Percentiles rank a stretch among this genome's conserved stretches.
These are phyloP conservation scores for Eurystomus glaucurus DNA, from an alignment of 2,797 vertebrate genomes.

Conservation along the genomic window DNA sequence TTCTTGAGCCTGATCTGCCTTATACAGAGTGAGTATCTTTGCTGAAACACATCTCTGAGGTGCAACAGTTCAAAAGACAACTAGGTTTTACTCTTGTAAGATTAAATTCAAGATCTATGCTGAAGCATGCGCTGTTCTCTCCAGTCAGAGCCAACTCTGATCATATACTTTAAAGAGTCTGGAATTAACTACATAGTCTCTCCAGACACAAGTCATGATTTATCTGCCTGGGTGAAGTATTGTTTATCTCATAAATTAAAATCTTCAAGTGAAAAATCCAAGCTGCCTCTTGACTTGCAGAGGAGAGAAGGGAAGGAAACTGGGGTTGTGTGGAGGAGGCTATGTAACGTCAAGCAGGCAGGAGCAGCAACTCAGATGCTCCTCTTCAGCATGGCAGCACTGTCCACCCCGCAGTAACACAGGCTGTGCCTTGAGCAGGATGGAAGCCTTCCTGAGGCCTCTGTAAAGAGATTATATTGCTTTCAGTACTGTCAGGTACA, in stretches of 20 bases:
- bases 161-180: neutral
- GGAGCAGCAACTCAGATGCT: neutral
- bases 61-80: slow-evolving; percentile 5
- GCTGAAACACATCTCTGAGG: neutral
- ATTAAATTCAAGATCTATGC: neutral
- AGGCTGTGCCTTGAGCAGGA: neutral
- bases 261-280: neutral
- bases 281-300: neutral
- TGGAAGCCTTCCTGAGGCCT: neutral
- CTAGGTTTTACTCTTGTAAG: neutral
- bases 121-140: slow-evolving; percentile 20
- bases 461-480: neutral
- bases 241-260: slow-evolving; percentile 37
- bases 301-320: neutral
- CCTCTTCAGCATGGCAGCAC: rapidly evolving
- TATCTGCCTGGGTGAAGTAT: slow-evolving; percentile 28
- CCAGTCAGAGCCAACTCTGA: neutral
- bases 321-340: neutral
- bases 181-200: slow-evolving; percentile 21
- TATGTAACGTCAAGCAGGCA: rapidly evolving
- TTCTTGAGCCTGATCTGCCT: slow-evolving; percentile 24
- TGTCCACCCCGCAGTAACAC: neutral
- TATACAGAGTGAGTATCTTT: neutral
- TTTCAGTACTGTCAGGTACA: neutral
- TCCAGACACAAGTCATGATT: neutral